A percentile compares a stretch with the other conserved stretches of the same genome.
Evolutionary conservation across 2,888 invertebrate species (phyloP).

Genomic region (Lamellibrachia columna): DNA sequence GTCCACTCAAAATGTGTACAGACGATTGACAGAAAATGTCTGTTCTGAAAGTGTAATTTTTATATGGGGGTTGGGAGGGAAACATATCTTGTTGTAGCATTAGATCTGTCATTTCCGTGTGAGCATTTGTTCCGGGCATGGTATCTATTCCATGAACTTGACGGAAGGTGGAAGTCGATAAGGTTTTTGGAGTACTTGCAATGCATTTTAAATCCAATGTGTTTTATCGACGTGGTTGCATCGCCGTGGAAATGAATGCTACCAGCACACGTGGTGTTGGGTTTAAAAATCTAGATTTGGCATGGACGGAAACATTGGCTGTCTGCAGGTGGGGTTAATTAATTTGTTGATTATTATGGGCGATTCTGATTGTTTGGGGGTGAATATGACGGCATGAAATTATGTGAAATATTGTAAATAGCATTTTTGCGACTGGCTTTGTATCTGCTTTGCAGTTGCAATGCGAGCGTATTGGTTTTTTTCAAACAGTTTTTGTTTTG

Average conservation of each 20-base stretch:
- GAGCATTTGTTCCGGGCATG: background rate
- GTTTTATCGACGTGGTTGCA: background rate
- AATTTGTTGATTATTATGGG: background rate
- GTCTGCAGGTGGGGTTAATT: conserved; percentile 2
- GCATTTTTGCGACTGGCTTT: background rate
- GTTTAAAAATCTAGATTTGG: background rate
- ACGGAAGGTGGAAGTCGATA: background rate
- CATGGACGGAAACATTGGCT: background rate
- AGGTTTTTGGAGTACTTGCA: background rate
- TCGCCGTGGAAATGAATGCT: background rate
- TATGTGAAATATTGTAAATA: conserved; percentile 16
- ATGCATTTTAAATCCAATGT: background rate
- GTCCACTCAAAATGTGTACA: background rate
- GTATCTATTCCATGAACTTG: no score
- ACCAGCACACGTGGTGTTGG: background rate
- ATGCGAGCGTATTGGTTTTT: background rate
- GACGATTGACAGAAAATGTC: background rate
- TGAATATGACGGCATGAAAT: background rate
- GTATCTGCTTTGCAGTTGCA: background rate
- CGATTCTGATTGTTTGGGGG: background rate
- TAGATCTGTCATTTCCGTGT: background rate
- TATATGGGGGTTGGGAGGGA: background rate
- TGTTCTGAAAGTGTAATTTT: background rate
- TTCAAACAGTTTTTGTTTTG: background rate
- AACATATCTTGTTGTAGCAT: background rate